These are phyloP conservation scores for Patella depressa DNA, from an alignment of 2,888 invertebrate genomes.

Conservation along the genomic window DNA sequence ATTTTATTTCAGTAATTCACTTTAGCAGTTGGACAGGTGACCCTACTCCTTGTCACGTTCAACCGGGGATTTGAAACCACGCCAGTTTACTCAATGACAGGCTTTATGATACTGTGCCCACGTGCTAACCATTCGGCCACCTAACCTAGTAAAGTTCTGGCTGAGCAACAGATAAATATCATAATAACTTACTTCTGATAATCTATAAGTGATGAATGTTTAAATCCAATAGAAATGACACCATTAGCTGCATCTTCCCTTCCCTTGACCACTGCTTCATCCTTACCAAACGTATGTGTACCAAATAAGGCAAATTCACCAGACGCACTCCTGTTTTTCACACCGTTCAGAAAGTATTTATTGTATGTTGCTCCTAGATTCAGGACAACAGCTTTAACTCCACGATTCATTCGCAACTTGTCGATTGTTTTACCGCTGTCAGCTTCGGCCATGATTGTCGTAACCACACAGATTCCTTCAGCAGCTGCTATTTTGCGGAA, in stretches of 20 bases:
- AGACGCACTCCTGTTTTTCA: conserved; percentile 32
- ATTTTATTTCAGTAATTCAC: too few species aligned
- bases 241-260: conserved; percentile 54
- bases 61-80: too few species aligned
- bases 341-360: conserved; percentile 40
- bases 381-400: conserved; percentile 54
- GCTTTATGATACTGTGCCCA: too few species aligned
- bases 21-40: too few species aligned
- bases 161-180: background rate
- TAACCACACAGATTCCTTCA: conserved; percentile 63
- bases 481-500: conserved; percentile 48
- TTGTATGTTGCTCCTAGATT: conserved; percentile 36
- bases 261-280: conserved; percentile 41
- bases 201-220: conserved; percentile 17
- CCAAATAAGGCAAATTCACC: conserved; percentile 60
- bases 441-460: conserved; percentile 39
- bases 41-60: too few species aligned
- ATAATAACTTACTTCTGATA: background rate
- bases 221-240: conserved; percentile 46
- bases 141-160: too few species aligned
- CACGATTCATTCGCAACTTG: conserved; percentile 37
- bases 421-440: conserved; percentile 30
- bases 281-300: conserved; percentile 43
- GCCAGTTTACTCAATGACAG: too few species aligned
- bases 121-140: too few species aligned